Percentiles rank a stretch among this genome's conserved stretches.
phyloP scores from a whole-genome alignment of 2,888 invertebrate genomes.

The Hedychridium roseum region DNA sequence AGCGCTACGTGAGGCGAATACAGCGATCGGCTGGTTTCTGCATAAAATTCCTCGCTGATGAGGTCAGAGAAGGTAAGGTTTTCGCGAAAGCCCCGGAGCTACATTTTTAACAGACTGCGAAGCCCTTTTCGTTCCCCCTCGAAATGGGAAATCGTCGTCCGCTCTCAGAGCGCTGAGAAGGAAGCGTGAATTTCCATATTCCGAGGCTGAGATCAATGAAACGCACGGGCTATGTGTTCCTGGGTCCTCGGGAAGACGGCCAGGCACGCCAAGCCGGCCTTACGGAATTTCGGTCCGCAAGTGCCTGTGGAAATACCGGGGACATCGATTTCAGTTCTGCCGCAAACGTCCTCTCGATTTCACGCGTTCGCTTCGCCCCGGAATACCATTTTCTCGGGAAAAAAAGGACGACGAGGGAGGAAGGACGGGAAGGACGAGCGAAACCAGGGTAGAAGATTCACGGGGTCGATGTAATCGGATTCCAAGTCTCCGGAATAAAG shows the following conservation, averaged over 20 bases:
- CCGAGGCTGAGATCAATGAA: too few species aligned
- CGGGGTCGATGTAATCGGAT: slow-evolving; percentile 30
- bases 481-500: slow-evolving; percentile 22
- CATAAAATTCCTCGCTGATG: too few species aligned
- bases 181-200: too few species aligned
- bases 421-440: neutral
- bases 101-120: too few species aligned
- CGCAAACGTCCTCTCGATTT: slow-evolving; percentile 22
- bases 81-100: too few species aligned
- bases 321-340: slow-evolving; percentile 11
- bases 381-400: slow-evolving; percentile 22
- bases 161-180: too few species aligned
- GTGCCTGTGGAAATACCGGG: neutral
- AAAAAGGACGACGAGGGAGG: slow-evolving; percentile 5
- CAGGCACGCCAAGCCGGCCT: too few species aligned
- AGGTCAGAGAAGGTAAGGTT: too few species aligned
- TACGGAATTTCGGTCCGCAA: slow-evolving; percentile 1
- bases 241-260: too few species aligned
- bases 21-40: too few species aligned
- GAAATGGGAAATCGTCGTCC: neutral
- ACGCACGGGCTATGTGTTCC: too few species aligned
- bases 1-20: too few species aligned
- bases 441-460: slow-evolving; percentile 15
- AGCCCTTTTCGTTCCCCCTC: slow-evolving; percentile 1
- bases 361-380: slow-evolving; percentile 12